Percentiles rank a stretch among this genome's conserved stretches.
phyloP scores from a whole-genome alignment of 30 jellyfish, hydroid and myxozoan genomes.

The Nemopilema nomurai region DNA sequence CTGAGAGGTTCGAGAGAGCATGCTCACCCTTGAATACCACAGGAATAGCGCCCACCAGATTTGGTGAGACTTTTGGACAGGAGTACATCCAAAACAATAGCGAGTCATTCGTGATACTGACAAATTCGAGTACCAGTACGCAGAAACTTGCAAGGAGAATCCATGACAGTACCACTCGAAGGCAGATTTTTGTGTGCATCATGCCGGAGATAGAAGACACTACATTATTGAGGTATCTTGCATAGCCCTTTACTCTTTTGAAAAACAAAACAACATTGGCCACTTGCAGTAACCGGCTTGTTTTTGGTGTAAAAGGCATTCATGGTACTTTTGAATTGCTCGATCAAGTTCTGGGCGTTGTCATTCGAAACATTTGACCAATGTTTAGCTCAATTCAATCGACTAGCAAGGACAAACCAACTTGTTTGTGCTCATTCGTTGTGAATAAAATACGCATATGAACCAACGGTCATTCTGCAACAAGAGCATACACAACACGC shows the following conservation, averaged over 20 bases:
- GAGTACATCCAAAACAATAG: neutral
- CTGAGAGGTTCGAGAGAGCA: neutral
- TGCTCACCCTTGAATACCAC: neutral
- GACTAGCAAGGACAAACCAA: neutral
- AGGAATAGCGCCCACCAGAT: neutral
- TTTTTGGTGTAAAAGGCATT: neutral
- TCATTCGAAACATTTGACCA: neutral
- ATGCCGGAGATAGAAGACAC: neutral
- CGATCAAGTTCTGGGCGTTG: neutral
- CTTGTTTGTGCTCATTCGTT: neutral
- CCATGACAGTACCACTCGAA: neutral
- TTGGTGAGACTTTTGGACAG: constrained; percentile 16
- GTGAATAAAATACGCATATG: too few species aligned
- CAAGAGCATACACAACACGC: too few species aligned
- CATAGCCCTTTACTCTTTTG: neutral
- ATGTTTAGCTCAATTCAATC: neutral
- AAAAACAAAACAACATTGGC: too few species aligned
- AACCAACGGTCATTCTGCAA: too few species aligned
- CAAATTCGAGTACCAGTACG: neutral
- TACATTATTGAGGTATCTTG: neutral
- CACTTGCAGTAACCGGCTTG: too few species aligned
- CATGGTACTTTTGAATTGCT: neutral
- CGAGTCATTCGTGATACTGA: too few species aligned
- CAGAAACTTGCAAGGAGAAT: neutral
- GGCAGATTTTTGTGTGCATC: neutral